A percentile compares a stretch with the other conserved stretches of the same genome.
phyloP scores from a whole-genome alignment of 2,888 invertebrate species.

The Exocentrus adspersus region DNA sequence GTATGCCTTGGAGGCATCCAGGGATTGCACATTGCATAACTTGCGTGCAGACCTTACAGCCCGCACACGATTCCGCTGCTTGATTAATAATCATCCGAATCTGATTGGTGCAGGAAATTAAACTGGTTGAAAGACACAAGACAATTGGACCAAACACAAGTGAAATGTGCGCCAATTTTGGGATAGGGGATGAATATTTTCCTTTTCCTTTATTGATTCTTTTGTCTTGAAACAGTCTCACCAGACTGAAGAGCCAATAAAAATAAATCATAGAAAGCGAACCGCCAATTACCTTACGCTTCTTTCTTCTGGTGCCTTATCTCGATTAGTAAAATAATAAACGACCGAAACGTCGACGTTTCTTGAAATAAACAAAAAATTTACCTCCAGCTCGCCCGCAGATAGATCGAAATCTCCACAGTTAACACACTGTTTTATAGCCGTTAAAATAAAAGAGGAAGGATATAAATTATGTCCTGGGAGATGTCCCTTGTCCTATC shows the following conservation, averaged over 20 bases:
- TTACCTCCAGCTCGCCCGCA: constrained; percentile 38
- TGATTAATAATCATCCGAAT: constrained; percentile 8
- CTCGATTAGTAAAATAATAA: constrained; percentile 42
- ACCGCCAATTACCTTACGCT: constrained; percentile 18
- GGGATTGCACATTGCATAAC: constrained; percentile 31
- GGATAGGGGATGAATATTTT: too few species aligned
- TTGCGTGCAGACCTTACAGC: constrained; percentile 20
- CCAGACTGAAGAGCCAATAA: background rate
- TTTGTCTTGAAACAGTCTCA: too few species aligned
- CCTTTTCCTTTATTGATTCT: too few species aligned
- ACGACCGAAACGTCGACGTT: constrained; percentile 48
- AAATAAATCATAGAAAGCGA: constrained; percentile 21
- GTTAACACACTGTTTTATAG: constrained; percentile 55
- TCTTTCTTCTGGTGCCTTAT: constrained; percentile 29
- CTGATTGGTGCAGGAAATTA: background rate
- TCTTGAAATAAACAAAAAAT: constrained; percentile 40
- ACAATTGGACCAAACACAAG: too few species aligned
- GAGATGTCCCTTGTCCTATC: constrained; percentile 49
- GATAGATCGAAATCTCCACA: constrained; percentile 48
- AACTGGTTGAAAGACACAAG: too few species aligned
- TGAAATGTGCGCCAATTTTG: too few species aligned
- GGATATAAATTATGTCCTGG: constrained; percentile 52
- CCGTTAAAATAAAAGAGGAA: constrained; percentile 52
- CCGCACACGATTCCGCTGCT: constrained; percentile 30
- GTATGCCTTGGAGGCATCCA: constrained; percentile 32